Percentiles rank a stretch among this genome's conserved stretches.
These are phyloP conservation scores for Rutpela maculata DNA, from an alignment of 2,888 invertebrate genomes.

Conservation along the genomic window DNA sequence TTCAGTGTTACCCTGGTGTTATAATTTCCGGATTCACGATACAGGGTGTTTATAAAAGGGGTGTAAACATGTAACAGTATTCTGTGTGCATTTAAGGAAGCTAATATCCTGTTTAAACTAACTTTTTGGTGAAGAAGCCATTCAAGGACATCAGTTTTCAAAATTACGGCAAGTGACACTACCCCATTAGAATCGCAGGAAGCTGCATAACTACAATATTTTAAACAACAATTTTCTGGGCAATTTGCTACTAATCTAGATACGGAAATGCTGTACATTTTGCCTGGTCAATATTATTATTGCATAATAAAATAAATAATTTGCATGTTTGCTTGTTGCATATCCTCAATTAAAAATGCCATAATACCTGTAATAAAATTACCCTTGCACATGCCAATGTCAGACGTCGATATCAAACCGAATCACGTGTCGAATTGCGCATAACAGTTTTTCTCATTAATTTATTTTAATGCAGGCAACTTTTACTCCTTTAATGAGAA, in stretches of 20 bases:
- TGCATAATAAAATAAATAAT: constrained; percentile 25
- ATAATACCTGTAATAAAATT: constrained; percentile 20
- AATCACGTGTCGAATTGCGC: background rate
- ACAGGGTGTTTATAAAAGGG: too few relatives aligned
- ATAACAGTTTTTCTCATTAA: background rate
- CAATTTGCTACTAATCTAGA: background rate
- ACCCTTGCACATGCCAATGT: constrained; percentile 14
- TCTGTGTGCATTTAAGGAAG: too few relatives aligned
- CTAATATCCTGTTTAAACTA: too few relatives aligned
- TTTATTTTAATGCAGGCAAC: background rate
- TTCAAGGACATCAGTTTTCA: too few relatives aligned
- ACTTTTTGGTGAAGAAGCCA: too few relatives aligned
- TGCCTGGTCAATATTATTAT: constrained; percentile 13
- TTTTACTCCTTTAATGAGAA: background rate
- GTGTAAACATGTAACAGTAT: too few relatives aligned
- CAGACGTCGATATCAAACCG: background rate
- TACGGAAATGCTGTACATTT: constrained; percentile 8
- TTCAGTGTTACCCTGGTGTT: too few relatives aligned
- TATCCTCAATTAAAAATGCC: constrained; percentile 32
- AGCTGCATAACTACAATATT: too few relatives aligned
- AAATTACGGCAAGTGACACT: too few relatives aligned
- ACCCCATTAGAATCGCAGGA: too few relatives aligned
- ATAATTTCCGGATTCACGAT: too few relatives aligned
- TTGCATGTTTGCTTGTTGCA: constrained; percentile 24
- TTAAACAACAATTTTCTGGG: too few relatives aligned